A percentile compares a stretch with the other conserved stretches of the same genome.
These are phyloP conservation scores for Tetragonula clypearis DNA, from an alignment of 1,140 invertebrate genomes.

Conservation along the genomic window DNA sequence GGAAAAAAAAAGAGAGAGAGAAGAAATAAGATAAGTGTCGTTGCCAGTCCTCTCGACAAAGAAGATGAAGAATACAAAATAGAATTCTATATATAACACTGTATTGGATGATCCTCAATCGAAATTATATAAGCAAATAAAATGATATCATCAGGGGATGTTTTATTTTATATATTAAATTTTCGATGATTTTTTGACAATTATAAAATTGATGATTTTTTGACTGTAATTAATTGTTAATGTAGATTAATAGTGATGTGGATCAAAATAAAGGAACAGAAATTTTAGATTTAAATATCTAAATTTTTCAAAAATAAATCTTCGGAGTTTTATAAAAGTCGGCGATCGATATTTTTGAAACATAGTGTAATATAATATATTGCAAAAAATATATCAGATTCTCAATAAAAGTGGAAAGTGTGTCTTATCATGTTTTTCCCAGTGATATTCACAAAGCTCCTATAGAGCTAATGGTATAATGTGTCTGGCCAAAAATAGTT, in stretches of 20 bases:
- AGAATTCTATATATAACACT: background rate
- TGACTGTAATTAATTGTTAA: background rate
- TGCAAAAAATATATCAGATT: too few relatives aligned
- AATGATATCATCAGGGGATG: background rate
- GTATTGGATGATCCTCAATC: background rate
- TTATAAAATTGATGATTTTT: background rate
- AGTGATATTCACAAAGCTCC: too few relatives aligned
- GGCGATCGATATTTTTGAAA: too few relatives aligned
- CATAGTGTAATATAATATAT: too few relatives aligned
- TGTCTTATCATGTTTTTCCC: too few relatives aligned
- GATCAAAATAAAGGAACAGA: too few relatives aligned
- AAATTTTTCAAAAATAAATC: background rate
- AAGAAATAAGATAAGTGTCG: too few relatives aligned
- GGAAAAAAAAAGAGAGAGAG: background rate
- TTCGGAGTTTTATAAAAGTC: too few relatives aligned
- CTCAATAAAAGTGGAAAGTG: too few relatives aligned
- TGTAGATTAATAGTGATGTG: background rate
- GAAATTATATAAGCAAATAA: background rate
- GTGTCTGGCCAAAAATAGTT: background rate
- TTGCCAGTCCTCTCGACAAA: too few relatives aligned
- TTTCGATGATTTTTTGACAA: background rate
- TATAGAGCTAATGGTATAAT: background rate
- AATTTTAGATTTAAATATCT: background rate
- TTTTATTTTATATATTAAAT: too few relatives aligned
- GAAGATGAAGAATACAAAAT: background rate